Evolutionary conservation across 2,113 vertebrate species (phyloP).

Genomic region (Calidris pugnax): DNA sequence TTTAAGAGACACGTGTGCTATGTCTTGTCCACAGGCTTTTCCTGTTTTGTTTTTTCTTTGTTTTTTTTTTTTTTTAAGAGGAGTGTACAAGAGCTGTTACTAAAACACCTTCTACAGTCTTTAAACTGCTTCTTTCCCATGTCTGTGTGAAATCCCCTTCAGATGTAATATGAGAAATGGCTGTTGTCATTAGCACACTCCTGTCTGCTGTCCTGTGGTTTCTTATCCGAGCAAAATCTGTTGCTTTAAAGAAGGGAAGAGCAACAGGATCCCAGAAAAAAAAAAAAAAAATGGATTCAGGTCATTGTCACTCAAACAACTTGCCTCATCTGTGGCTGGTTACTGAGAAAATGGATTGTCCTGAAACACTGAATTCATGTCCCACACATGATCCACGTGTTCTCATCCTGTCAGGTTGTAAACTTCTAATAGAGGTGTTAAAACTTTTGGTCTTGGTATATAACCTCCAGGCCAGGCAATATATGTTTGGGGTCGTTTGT

Average conservation of each 20-base stretch:
- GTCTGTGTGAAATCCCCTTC: not conserved
- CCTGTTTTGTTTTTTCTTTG: too few relatives aligned
- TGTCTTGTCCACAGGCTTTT: not conserved
- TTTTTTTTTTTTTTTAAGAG: not conserved
- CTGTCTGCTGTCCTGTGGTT: not conserved
- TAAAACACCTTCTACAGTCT: not conserved
- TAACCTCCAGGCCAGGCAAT: not conserved
- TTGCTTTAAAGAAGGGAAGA: not conserved
- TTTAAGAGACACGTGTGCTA: too few relatives aligned
- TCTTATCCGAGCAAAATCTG: not conserved
- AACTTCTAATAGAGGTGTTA: not conserved
- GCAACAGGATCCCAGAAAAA: not conserved
- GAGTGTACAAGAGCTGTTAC: not conserved
- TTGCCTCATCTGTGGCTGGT: not conserved
- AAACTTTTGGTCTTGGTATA: not conserved
- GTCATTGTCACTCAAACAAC: not conserved
- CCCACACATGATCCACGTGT: not conserved
- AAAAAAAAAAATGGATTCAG: not conserved
- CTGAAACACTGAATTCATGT: not conserved
- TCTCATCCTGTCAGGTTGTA: not conserved
- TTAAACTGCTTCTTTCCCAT: not conserved
- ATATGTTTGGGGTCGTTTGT: not conserved
- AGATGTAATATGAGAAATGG: not conserved
- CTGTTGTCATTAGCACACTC: not conserved
- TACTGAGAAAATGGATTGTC: not conserved